Evolutionary conservation across 2,113 vertebrate genomes (phyloP).

Genomic region (Gasterosteus nipponicus): DNA sequence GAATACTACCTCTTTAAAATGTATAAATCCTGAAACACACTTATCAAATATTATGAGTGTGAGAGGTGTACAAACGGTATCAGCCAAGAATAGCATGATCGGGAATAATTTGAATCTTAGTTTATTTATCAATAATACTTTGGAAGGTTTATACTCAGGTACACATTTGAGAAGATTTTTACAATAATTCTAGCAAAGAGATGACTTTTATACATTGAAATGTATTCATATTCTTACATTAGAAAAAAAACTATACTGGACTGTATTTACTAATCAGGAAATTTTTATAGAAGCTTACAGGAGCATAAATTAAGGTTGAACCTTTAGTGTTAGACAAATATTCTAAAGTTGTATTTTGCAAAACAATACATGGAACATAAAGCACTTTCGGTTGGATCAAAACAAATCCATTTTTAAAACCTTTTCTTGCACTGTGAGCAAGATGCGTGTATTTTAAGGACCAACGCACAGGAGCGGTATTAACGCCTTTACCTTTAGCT

Average conservation of each 20-base stretch:
- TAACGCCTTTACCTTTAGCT: background rate
- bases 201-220: background rate
- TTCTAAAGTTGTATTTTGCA: background rate
- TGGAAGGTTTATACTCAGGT: background rate
- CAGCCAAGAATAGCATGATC: background rate
- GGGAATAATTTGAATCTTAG: background rate
- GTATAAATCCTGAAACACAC: background rate
- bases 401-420: background rate
- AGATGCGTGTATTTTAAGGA: background rate
- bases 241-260: conserved; percentile 5
- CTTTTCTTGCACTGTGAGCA: background rate
- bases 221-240: conserved; percentile 2
- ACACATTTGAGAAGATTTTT: background rate
- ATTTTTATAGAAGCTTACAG: background rate
- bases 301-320: background rate
- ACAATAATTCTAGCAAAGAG: background rate
- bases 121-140: background rate
- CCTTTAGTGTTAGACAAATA: background rate
- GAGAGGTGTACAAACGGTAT: background rate
- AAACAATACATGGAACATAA: background rate
- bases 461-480: background rate
- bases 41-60: background rate
- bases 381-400: background rate
- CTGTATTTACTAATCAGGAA: conserved; percentile 3
- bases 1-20: background rate